Percentiles rank a stretch among this genome's conserved stretches.
Evolutionary conservation across 2,888 invertebrate species (phyloP).

Genomic region (Scrobipalpa costella): DNA sequence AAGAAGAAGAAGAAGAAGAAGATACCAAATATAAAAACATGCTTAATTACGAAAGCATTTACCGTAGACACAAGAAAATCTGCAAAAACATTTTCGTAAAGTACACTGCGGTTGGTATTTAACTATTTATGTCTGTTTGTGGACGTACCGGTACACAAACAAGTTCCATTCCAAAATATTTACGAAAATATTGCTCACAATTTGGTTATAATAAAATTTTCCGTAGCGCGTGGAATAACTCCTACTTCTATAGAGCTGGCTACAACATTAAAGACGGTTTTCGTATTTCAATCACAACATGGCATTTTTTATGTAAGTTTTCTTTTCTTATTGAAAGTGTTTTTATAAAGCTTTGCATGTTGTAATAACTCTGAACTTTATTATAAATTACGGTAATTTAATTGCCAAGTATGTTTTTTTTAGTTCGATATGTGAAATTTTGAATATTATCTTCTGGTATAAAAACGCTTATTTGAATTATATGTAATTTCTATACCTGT

Average conservation of each 20-base stretch:
- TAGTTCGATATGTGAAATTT: no score
- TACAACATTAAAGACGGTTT: constrained; percentile 38
- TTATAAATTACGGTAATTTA: no score
- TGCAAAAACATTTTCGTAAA: neutral
- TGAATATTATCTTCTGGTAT: no score
- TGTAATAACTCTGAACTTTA: no score
- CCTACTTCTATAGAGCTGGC: constrained; percentile 53
- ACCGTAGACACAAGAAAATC: neutral
- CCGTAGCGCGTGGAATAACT: constrained; percentile 54
- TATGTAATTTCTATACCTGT: no score
- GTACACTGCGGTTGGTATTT: constrained; percentile 39
- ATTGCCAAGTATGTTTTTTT: no score
- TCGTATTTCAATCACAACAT: neutral
- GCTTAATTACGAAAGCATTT: neutral
- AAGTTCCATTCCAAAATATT: constrained; percentile 73
- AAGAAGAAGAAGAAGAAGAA: no score
- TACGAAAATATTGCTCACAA: constrained; percentile 77
- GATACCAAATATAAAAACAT: no score
- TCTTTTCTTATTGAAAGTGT: neutral
- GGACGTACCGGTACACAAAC: constrained; percentile 59
- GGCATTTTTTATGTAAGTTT: neutral
- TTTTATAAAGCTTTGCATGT: neutral
- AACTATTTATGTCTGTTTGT: constrained; percentile 53
- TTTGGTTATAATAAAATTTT: constrained; percentile 77
- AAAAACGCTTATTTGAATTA: no score